Evolutionary conservation across 1,140 invertebrate genomes (phyloP), one percentile per base, ranked within the genome.

Genomic region (Cecropterus lyciades): DNA sequence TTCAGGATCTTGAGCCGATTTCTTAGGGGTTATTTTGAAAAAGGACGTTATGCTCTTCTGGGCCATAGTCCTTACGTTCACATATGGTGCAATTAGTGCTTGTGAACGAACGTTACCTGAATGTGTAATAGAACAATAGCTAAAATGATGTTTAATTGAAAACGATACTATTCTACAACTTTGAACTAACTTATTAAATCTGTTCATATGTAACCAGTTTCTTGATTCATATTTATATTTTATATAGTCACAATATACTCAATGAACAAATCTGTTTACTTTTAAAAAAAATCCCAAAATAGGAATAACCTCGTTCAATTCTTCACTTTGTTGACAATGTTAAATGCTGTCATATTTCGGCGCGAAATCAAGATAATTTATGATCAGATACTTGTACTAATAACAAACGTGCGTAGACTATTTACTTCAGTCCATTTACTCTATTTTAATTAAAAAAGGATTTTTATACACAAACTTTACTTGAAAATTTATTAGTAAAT

Each of bases 11-110:
- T 77, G 72, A 30, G n/a, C n/a, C n/a, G 55, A 42, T 52, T 84
- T 85, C 20, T 82, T 87, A 1, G 86, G 86, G 2, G 83, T 83
- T 33, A 73, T 74, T 72, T 83, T 85, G 56, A 89, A 91, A 63
- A 91, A 91, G 5, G 86, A 88, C n/a, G 73, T 88, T 15, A 91
- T 91, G 57, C 79, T 91, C 68, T 78, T 84, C 55, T 91, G 88
- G n/a, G 88, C 75, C 88, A 91, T 91, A 0, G 27, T 82, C 68
- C 72, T 69, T 20, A 46, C 27, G 53, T 64, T 67, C 14, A 51
- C 37, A 7, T 51, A n/a, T n/a, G n/a, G 37, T 4, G 16, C 0
- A 37, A 7, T n/a, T 14, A 51, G 16, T 49, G 24, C 14, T 4
- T 24, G 13, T 37, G 37, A 55, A 20, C 0, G 10, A 56, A 20